These are phyloP conservation scores for Eutolmus rufibarbis DNA, from an alignment of 2,888 invertebrate species.

Conservation along the genomic window DNA sequence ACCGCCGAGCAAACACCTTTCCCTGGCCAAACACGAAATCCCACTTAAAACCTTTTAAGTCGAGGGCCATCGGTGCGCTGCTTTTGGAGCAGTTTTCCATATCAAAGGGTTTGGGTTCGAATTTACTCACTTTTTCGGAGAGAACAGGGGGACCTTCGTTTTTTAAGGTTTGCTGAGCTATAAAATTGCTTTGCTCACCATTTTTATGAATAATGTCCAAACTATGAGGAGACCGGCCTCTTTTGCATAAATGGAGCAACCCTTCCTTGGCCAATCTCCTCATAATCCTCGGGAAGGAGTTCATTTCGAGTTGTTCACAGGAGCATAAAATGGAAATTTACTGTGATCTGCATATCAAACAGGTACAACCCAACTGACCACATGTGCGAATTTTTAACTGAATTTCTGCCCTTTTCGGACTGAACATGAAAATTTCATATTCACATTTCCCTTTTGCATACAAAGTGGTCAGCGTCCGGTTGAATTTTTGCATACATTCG, in stretches of 20 bases:
- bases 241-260: constrained; percentile 45
- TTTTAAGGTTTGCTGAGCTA: constrained; percentile 33
- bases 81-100: constrained; percentile 5
- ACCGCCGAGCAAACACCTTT: constrained; percentile 16
- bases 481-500: background rate
- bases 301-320: constrained; percentile 47
- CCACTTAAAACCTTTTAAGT: constrained; percentile 26
- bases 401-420: constrained; percentile 2
- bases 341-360: constrained; percentile 50
- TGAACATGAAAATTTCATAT: constrained; percentile 40
- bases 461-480: background rate
- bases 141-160: background rate
- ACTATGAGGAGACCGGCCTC: constrained; percentile 12
- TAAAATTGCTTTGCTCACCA: constrained; percentile 41
- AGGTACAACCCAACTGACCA: constrained; percentile 38
- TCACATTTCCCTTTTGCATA: constrained; percentile 10
- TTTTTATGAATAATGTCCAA: constrained; percentile 48
- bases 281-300: constrained; percentile 24
- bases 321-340: constrained; percentile 50
- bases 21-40: constrained; percentile 18
- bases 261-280: background rate
- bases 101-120: background rate
- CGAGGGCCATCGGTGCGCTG: background rate
- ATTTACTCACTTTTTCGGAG: constrained; percentile 6
- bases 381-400: constrained; percentile 25